Conservation (phyloP, 2,113 vertebrate genomes). For the Ptilorrhoa leucosticta region DNA sequence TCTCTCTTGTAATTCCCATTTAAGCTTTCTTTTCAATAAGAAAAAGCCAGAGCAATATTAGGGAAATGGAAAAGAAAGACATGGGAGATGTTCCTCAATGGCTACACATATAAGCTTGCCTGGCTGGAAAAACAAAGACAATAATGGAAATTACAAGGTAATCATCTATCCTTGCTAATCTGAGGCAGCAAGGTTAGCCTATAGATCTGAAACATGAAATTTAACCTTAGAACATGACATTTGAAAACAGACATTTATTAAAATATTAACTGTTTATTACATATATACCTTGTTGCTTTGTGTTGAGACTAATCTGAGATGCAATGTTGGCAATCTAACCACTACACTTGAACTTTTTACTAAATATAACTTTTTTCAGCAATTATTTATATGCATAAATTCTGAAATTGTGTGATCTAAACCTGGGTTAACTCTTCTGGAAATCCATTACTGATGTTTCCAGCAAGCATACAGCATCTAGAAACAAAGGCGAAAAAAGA, state of each 20-base stretch:
- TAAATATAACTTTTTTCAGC: background rate
- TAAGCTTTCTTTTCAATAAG: background rate
- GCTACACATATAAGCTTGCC: background rate
- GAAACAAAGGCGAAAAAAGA: background rate
- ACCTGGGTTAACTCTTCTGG: background rate
- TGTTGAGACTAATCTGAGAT: background rate
- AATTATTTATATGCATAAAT: background rate
- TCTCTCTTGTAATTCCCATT: background rate
- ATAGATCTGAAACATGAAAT: background rate
- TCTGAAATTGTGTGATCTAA: background rate
- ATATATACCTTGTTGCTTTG: background rate
- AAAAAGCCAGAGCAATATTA: background rate
- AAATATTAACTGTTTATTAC: background rate
- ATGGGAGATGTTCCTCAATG: background rate
- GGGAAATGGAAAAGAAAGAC: background rate
- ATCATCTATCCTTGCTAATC: background rate
- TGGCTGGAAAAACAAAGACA: background rate
- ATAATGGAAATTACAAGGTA: background rate
- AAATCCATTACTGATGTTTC: background rate
- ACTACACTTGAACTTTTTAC: background rate
- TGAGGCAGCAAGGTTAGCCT: background rate
- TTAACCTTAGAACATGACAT: background rate
- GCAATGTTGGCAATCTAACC: background rate
- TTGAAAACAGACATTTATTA: background rate
- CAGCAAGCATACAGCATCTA: background rate